Evolutionary conservation across 1,140 invertebrate species (phyloP).

Genomic region (Hycleus phaleratus): DNA sequence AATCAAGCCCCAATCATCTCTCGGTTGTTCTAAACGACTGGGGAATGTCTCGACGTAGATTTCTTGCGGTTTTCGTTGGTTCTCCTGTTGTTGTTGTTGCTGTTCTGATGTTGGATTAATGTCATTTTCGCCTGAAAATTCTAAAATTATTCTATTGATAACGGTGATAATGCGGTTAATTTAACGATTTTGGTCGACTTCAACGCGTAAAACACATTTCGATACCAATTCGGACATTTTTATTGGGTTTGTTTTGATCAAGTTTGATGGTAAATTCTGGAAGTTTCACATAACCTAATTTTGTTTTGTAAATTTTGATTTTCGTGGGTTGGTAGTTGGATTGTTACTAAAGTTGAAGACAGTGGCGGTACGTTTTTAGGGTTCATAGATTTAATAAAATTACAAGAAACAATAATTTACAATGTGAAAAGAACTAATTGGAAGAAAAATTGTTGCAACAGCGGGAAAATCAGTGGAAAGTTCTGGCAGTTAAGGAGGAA

Average conservation of each 20-base stretch:
- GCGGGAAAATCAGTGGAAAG: too few species aligned
- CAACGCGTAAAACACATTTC: constrained; percentile 51
- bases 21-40: constrained; percentile 43
- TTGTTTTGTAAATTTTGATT: too few species aligned
- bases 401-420: too few species aligned
- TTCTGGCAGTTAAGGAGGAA: too few species aligned
- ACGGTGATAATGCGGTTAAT: not conserved
- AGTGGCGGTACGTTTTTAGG: too few species aligned
- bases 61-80: constrained; percentile 48
- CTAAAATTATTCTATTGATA: constrained; percentile 2
- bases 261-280: too few species aligned
- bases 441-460: too few species aligned
- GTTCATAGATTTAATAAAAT: too few species aligned
- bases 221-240: constrained; percentile 46
- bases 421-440: too few species aligned
- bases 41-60: constrained; percentile 61
- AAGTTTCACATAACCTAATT: too few species aligned
- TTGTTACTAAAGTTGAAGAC: too few species aligned
- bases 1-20: constrained; percentile 43
- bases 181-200: constrained; percentile 41
- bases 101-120: constrained; percentile 5
- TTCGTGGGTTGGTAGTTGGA: too few species aligned
- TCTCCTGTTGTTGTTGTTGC: constrained; percentile 11
- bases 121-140: constrained; percentile 17
- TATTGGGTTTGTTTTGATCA: not conserved